Evolutionary conservation across 2,113 vertebrate species (phyloP), one percentile per base, ranked within the genome.

Genomic region (Myiopsitta monachus): DNA sequence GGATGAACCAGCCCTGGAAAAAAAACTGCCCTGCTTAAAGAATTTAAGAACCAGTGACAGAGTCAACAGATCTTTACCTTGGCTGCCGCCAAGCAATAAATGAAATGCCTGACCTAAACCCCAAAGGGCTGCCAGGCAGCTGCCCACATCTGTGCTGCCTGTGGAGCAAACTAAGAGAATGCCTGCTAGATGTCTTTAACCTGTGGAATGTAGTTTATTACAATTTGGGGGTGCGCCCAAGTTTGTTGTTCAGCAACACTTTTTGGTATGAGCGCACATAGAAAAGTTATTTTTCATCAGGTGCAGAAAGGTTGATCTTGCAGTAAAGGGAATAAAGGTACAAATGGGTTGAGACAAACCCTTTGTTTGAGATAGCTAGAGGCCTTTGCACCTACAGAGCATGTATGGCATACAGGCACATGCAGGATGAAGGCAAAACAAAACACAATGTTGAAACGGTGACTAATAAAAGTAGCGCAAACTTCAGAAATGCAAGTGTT

Each of bases 231-330:
- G 23, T 12, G 23, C 16, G 38, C n/a, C 41, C n/a, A 39, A 26
- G 11, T 47, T 41, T 83, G 62, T 7, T 80, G 59, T 57, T 84
- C 14, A 91, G 61, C 61, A 87, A 69, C 49, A 31, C 10, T n/a
- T 89, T 49, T 38, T 49, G 18, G 10, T 82, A 81, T 16, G 39
- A 79, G 15, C n/a, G 39, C 76, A 61, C 1, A 22, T 22, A 68
- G 51, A 86, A 47, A 89, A 62, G 49, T 36, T 69, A 64, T 75
- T 93, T 94, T 83, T 91, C 67, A 82, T 31, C 28, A 41, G 38
- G 46, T 83, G 85, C 36, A 72, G 74, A 90, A 84, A 68, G 46
- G 30, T 7, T 52, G 27, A 78, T 74, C 68, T 51, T 75, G 87
- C n/a, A 77, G 28, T 3, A 36, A 3, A 36, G 30, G 41, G 31